Evolutionary conservation across 2,797 vertebrate species (phyloP), one percentile per base, ranked within the genome.

Genomic region (Salmo trutta): DNA sequence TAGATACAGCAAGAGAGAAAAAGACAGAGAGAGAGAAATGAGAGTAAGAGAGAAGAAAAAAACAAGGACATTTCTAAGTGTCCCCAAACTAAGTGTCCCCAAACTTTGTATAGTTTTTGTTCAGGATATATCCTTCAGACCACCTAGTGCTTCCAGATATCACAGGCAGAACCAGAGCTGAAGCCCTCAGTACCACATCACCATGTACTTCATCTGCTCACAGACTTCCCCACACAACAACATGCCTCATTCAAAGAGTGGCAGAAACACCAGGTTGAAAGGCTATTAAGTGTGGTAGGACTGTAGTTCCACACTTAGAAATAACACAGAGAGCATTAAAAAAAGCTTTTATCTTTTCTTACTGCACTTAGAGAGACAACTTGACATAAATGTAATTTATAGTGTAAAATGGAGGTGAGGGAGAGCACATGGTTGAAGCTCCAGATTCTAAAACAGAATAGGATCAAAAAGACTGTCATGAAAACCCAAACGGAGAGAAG

Each of bases 61-160:
- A 36, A 36, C 5, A 36, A 36, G 33, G 33, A 36, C 5, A 36
- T 36, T 6, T 36, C 33, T 36, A 36, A 36, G 33, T 36, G 33
- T 6, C 33, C 33, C 33, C 33, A 36, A 36, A 36, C 33, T 1
- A 29, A 29, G 29, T 29, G 29, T 3, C 2, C 29, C 29, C 3
- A 29, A 29, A 29, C 29, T 3, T 6, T 1, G 5, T 36, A 0
- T 36, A 1, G 6, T 6, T 36, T 6, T 36, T 6, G 33, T 36
- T 36, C 33, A 36, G 5, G 1, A 36, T 36, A 6, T 12, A 29
- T 71, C 79, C 72, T 77, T 71, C 74, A 78, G 74, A 77, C 75
- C 74, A 77, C 69, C 52, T 69, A 66, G 69, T 82, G 74, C 54
- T 74, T 76, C 75, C 83, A 77, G 71, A 77, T 77, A 77, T 83